Evolutionary conservation across 1,140 invertebrate genomes (phyloP), one percentile per base, ranked within the genome.

Genomic region (Lucilia sericata): DNA sequence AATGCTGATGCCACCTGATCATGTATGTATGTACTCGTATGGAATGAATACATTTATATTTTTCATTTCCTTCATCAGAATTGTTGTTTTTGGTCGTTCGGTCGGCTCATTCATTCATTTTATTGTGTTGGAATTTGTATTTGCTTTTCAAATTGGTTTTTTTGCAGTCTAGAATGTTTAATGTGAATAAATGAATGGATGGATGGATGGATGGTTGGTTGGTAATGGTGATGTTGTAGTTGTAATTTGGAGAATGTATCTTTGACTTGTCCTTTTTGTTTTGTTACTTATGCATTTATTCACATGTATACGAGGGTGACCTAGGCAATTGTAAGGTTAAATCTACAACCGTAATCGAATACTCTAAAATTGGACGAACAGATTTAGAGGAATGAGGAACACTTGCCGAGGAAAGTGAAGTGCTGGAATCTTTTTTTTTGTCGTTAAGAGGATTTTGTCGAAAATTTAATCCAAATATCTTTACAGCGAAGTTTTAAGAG

Each of bases 61-160:
- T 55, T 13, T 55, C 17, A 17, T 55, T 55, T 55, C 12, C 12
- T 55, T 55, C 51, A 55, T 55, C n/a, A 55, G 12, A 55, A 55
- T n/a, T 30, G 25, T 30, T 49, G 49, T 49, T 9, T 49, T 12
- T 55, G 9, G 51, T 17, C 12, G 51, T 55, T 42, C 42, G 4
- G 51, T 55, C 13, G 51, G 51, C 12, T 70, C n/a, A n/a, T 70
- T 21, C 9, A 10, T 70, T 70, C 10, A 47, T 17, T 78, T 49
- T 49, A 49, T 47, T 49, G 25, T 65, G 17, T 82, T 34, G 17
- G 51, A 21, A 82, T 82, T 82, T 83, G 13, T 83, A 74, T 83
- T 83, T 83, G 82, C 30, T 74, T 47, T 74, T 83, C 19, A 74
- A 74, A 83, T 74, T 74, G 82, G 34, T 83, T 83, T 74, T 82